These are phyloP conservation scores for Octopus sinensis DNA, from an alignment of 1,140 invertebrate species.

Conservation along the genomic window DNA sequence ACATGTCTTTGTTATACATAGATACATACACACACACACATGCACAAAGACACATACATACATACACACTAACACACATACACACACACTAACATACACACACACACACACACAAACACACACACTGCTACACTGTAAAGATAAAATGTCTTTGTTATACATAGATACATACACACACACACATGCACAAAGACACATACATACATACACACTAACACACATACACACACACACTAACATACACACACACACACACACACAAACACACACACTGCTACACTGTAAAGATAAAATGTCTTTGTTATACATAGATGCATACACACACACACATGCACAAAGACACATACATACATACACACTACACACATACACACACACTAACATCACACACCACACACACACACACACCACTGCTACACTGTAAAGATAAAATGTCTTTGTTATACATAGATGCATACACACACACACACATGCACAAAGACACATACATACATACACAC, in stretches of 20 bases:
- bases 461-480: slow-evolving; percentile 27
- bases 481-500: slow-evolving; percentile 23
- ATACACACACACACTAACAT: not conserved
- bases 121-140: not conserved
- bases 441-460: slow-evolving; percentile 21
- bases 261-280: not conserved
- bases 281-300: not conserved
- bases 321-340: slow-evolving; percentile 28
- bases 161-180: slow-evolving; percentile 26
- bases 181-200: slow-evolving; percentile 27
- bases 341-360: slow-evolving; percentile 22
- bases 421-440: not conserved
- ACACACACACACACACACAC: no score
- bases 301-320: slow-evolving; percentile 19
- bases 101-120: not conserved
- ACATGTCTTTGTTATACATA: slow-evolving; percentile 1
- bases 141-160: not conserved
- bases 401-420: not conserved
- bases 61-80: slow-evolving; percentile 16
- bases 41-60: slow-evolving; percentile 25
- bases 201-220: slow-evolving; percentile 18
- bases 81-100: not conserved
- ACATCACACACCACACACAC: no score
- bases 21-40: slow-evolving; percentile 29
- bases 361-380: slow-evolving; percentile 14